Evolutionary conservation across 2,888 invertebrate genomes (phyloP), one percentile per base, ranked within the genome.

Genomic region (Pachymerium ferrugineum): DNA sequence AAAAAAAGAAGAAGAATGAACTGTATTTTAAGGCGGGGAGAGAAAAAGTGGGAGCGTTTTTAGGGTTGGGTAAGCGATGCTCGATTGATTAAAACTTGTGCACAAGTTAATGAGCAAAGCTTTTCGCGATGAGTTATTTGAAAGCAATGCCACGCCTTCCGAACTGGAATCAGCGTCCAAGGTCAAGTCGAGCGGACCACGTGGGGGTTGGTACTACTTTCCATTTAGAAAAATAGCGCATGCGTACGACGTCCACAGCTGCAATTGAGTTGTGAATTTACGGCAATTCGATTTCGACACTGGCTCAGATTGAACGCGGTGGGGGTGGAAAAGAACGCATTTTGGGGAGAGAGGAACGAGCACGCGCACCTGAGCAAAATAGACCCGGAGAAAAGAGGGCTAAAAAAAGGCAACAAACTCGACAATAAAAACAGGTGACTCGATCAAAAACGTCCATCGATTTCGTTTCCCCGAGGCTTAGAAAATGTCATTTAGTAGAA

Each of bases 251-350:
- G 33, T 70, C 70, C 70, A 33, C 70, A 70, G 70, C 70, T 70
- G 70, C 31, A 70, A 70, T 70, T 70, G 70, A 70, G 70, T 70
- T 70, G 31, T 22, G 70, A 33, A 70, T 70, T 70, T 70, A 70
- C 70, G 70, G 33, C 70, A 70, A 70, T 70, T 70, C 70, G 70
- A 70, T 70, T 70, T 70, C 31, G 70, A 30, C 70, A 33, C 70
- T 31, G n/a, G 70, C 70, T n/a, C 31, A 70, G 70, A 70, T 70
- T 70, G 70, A 70, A 33, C 47, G 47, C 47, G 12, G 47, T 22
- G 19, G 47, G 47, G 47, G 10, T 47, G 19, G 47, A 19, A 47
- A 47, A 19, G 22, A 19, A 47, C 3, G 14, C 5, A 8, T n/a
- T n/a, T n/a, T n/a, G 47, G 19, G 19, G 47, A 22, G 47, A 19